A percentile compares a stretch with the other conserved stretches of the same genome.
These are phyloP conservation scores for Callimorpha dominula DNA, from an alignment of 2,888 invertebrate species.

Conservation along the genomic window DNA sequence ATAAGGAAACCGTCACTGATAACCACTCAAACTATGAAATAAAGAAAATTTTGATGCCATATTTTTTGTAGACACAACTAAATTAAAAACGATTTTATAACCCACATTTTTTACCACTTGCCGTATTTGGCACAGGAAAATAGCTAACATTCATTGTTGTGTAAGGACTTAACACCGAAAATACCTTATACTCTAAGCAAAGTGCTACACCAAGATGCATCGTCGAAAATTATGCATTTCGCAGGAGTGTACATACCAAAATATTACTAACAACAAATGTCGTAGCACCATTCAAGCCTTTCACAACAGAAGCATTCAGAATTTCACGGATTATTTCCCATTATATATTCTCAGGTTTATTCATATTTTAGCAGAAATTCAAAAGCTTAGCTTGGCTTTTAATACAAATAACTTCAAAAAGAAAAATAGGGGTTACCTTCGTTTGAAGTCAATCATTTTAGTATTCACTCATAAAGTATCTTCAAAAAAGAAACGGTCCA, in stretches of 20 bases:
- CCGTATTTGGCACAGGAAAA: conserved; percentile 29
- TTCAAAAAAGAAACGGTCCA: conserved; percentile 28
- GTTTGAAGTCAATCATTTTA: conserved; percentile 54
- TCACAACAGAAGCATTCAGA: conserved; percentile 22
- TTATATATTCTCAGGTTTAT: conserved; percentile 37
- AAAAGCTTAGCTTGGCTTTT: conserved; percentile 15
- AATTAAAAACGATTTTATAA: too few species aligned
- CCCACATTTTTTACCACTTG: not conserved
- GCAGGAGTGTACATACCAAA: conserved; percentile 40
- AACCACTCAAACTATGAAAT: not conserved
- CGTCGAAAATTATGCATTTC: conserved; percentile 48
- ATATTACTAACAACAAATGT: conserved; percentile 45
- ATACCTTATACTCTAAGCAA: conserved; percentile 37
- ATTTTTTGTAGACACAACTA: too few species aligned
- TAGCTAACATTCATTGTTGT: conserved; percentile 35
- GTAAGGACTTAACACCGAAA: conserved; percentile 30
- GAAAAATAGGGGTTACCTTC: conserved; percentile 45
- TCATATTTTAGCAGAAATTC: conserved; percentile 34
- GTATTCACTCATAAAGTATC: conserved; percentile 49
- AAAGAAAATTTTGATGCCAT: too few species aligned
- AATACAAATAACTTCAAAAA: conserved; percentile 39
- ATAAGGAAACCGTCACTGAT: not conserved
- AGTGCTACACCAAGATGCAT: conserved; percentile 45
- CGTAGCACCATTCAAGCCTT: conserved; percentile 20
- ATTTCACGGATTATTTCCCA: conserved; percentile 39